A percentile compares a stretch with the other conserved stretches of the same genome.
phyloP scores from a whole-genome alignment of 2,888 invertebrate genomes.

The Gonocerus acuteangulatus region DNA sequence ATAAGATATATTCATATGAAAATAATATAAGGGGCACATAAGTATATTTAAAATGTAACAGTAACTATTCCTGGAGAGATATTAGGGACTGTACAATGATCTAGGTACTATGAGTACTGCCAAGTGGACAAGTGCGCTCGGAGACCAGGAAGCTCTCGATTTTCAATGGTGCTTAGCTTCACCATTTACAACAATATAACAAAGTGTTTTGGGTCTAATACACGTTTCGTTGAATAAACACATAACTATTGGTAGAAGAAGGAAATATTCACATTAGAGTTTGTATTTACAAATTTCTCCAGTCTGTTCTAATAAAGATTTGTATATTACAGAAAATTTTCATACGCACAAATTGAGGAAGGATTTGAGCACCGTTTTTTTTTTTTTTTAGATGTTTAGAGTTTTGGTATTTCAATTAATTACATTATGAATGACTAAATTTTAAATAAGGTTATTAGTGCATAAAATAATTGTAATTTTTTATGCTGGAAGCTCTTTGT shows the following conservation, averaged over 20 bases:
- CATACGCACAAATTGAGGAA: neutral
- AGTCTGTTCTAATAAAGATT: neutral
- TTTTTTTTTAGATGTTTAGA: no score
- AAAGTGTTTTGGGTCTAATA: conserved; percentile 1
- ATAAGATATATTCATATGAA: neutral
- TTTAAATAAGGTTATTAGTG: no score
- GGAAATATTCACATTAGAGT: neutral
- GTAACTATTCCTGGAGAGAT: neutral
- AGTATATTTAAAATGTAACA: no score
- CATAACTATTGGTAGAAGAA: neutral
- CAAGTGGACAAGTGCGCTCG: conserved; percentile 5
- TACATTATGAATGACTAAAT: no score
- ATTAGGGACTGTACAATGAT: conserved; percentile 5
- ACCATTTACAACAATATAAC: conserved; percentile 21
- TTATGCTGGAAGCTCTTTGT: neutral
- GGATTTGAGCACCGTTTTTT: neutral
- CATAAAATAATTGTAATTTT: neutral
- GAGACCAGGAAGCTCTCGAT: conserved; percentile 35
- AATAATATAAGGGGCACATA: neutral
- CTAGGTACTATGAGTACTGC: neutral
- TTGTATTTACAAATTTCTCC: neutral
- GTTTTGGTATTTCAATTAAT: neutral
- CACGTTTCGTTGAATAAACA: no score
- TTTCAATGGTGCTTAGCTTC: conserved; percentile 31
- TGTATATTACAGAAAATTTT: neutral